Evolutionary conservation across 2,113 vertebrate species (phyloP).

Genomic region (Rhea pennata): DNA sequence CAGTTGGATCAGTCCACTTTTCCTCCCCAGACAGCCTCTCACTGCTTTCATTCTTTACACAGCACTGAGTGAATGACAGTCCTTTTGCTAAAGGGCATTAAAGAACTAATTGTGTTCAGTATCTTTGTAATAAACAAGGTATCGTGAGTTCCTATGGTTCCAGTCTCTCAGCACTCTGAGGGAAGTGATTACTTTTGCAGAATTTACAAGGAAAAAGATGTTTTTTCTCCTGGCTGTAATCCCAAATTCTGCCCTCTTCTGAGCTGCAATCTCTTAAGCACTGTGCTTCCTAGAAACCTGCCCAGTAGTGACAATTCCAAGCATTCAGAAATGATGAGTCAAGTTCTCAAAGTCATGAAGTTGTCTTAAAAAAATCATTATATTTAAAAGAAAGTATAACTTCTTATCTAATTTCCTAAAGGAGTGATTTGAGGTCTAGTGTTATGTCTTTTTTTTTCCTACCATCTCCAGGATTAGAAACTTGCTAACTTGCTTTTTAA

Average conservation of each 20-base stretch:
- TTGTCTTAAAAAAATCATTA: not conserved
- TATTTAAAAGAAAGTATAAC: not conserved
- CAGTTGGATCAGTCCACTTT: not conserved
- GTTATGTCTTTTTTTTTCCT: not conserved
- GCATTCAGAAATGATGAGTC: conserved; percentile 6
- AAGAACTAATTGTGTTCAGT: not conserved
- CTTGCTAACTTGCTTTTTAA: not conserved
- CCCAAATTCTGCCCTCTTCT: not conserved
- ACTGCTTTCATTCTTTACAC: not conserved
- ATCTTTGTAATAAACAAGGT: not conserved
- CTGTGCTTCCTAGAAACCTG: conserved; percentile 14
- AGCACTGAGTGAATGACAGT: not conserved
- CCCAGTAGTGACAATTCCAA: not conserved
- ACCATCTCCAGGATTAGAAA: not conserved
- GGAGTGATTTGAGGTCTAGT: not conserved
- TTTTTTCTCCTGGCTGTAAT: conserved; percentile 30
- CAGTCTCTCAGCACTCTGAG: not conserved
- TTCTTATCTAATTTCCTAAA: not conserved
- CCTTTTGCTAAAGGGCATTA: not conserved
- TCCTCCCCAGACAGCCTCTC: not conserved
- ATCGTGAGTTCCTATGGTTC: not conserved
- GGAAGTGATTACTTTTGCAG: conserved; percentile 14
- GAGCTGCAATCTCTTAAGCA: not conserved
- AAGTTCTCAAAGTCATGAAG: conserved; percentile 1
- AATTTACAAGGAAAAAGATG: not conserved